phyloP scores from a whole-genome alignment of 2,888 invertebrate species.

The Rhagium mordax region DNA sequence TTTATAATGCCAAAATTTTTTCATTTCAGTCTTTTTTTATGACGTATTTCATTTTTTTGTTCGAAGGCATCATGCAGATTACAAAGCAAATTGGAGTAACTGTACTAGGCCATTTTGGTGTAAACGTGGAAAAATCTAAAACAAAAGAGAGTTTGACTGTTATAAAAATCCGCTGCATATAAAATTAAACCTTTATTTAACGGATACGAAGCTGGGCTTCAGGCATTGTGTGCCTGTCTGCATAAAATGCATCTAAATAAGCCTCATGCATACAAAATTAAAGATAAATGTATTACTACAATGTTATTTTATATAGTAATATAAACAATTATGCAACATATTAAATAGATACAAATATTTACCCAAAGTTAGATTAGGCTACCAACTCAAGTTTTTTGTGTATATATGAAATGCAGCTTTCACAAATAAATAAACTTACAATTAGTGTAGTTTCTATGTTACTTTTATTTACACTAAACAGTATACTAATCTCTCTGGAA shows the following conservation, averaged over 20 bases:
- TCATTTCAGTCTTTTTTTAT: neutral
- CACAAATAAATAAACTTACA: too few relatives aligned
- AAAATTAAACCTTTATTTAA: conserved; percentile 10
- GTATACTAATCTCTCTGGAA: too few relatives aligned
- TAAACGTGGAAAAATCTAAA: neutral
- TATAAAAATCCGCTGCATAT: conserved; percentile 8
- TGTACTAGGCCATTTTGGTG: neutral
- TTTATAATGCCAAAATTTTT: neutral
- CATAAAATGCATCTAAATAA: neutral
- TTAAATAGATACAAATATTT: too few relatives aligned
- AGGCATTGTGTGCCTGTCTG: neutral
- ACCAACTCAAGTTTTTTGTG: too few relatives aligned
- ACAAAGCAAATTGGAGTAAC: conserved; percentile 2
- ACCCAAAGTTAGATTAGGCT: too few relatives aligned
- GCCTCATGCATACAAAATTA: neutral
- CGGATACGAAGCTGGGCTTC: neutral
- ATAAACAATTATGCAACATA: too few relatives aligned
- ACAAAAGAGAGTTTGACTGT: neutral
- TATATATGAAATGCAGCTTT: too few relatives aligned
- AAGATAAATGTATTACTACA: too few relatives aligned
- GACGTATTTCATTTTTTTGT: neutral
- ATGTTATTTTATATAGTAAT: too few relatives aligned
- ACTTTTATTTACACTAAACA: too few relatives aligned
- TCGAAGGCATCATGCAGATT: neutral
- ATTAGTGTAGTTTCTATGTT: too few relatives aligned